A percentile compares a stretch with the other conserved stretches of the same genome.
These are phyloP conservation scores for Onchidella celtica DNA, from an alignment of 2,888 invertebrate genomes.

Conservation along the genomic window DNA sequence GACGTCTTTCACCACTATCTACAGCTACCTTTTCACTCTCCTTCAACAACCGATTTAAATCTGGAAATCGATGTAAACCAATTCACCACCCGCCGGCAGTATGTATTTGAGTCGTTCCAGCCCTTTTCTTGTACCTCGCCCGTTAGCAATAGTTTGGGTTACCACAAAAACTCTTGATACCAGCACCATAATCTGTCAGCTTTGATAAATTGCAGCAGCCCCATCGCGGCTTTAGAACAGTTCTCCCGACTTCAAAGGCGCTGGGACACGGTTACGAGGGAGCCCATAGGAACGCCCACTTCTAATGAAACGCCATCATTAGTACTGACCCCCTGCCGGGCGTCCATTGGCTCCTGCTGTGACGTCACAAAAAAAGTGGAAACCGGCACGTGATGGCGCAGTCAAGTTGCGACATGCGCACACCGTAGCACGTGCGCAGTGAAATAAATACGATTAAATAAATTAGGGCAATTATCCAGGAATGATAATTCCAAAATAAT, in stretches of 20 bases:
- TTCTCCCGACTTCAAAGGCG: neutral
- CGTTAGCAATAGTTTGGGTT: neutral
- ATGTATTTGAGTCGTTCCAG: neutral
- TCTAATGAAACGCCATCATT: slow-evolving; percentile 37
- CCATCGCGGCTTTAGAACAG: neutral
- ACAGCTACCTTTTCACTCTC: no score
- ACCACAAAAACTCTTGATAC: slow-evolving; percentile 24
- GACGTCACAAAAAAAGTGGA: slow-evolving; percentile 34
- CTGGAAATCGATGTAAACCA: neutral
- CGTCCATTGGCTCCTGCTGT: slow-evolving; percentile 32
- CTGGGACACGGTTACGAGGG: neutral
- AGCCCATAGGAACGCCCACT: slow-evolving; percentile 28
- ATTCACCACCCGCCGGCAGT: slow-evolving; percentile 33
- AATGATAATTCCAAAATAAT: neutral
- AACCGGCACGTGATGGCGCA: neutral
- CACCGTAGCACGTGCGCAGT: slow-evolving; percentile 41
- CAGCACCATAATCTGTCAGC: slow-evolving; percentile 14
- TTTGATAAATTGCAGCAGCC: slow-evolving; percentile 31
- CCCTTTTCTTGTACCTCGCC: neutral
- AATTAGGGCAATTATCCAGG: slow-evolving; percentile 52
- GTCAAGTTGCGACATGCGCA: slow-evolving; percentile 23
- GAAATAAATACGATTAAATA: slow-evolving; percentile 50
- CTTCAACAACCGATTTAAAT: neutral
- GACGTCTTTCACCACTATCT: no score
- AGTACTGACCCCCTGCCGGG: slow-evolving; percentile 27